A percentile compares a stretch with the other conserved stretches of the same genome.
phyloP scores from a whole-genome alignment of 2,113 vertebrate species.

The Dicrurus megarhynchus region DNA sequence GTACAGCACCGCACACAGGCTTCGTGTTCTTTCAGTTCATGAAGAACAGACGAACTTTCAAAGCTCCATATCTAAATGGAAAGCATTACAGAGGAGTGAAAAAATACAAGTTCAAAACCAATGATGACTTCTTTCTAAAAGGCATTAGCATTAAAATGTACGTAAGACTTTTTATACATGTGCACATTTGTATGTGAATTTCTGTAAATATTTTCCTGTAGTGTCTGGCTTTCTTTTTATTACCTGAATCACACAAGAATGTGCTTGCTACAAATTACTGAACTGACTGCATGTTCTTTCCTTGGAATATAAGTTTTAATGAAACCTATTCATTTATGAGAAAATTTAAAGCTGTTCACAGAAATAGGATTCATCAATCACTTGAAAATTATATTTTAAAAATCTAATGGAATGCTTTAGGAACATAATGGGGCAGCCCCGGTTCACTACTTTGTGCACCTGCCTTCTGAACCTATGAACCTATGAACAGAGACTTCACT shows the following conservation, averaged over 20 bases:
- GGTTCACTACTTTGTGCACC: not conserved
- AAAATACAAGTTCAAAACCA: not conserved
- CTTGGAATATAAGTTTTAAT: not conserved
- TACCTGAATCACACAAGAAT: not conserved
- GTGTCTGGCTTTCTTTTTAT: not conserved
- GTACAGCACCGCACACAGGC: conserved; percentile 90
- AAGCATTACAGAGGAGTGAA: not conserved
- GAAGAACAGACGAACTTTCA: conserved; percentile 70
- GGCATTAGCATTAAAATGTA: not conserved
- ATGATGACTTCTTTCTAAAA: not conserved
- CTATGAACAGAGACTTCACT: not conserved
- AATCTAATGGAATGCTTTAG: not conserved
- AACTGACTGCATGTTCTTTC: not conserved
- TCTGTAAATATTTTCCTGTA: not conserved
- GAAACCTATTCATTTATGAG: not conserved
- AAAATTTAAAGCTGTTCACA: not conserved
- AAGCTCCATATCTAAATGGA: conserved; percentile 85
- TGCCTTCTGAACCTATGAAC: not conserved
- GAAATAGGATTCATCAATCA: not conserved
- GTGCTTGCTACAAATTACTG: not conserved
- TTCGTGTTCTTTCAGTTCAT: conserved; percentile 81
- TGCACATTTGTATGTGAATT: not conserved
- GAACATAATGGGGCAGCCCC: not conserved
- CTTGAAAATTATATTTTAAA: not conserved
- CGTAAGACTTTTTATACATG: not conserved